These are phyloP conservation scores for Dromococcyx pavoninus DNA, from an alignment of 2,797 vertebrate species.

Conservation along the genomic window DNA sequence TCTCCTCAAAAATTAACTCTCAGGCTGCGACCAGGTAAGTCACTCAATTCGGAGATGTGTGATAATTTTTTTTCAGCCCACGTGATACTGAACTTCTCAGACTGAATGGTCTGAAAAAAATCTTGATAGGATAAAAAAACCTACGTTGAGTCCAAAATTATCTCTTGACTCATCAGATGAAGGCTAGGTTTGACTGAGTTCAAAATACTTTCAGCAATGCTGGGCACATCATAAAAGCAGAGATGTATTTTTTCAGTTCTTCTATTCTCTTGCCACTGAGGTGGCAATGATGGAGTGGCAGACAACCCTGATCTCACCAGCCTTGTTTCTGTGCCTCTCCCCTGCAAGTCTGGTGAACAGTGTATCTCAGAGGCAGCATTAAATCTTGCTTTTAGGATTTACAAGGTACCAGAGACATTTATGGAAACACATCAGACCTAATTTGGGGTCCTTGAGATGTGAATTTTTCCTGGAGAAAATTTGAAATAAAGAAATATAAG, in stretches of 20 bases:
- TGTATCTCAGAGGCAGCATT: neutral
- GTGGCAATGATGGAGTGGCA: neutral
- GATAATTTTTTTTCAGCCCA: neutral
- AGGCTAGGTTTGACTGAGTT: neutral
- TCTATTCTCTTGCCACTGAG: neutral
- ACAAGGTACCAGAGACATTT: neutral
- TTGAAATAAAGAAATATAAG: neutral
- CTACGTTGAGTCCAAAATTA: neutral
- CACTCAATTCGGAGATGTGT: neutral
- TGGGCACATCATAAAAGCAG: neutral
- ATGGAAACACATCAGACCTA: neutral
- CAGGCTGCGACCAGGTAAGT: constrained; percentile 87
- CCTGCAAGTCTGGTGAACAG: neutral
- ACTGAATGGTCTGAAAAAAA: neutral
- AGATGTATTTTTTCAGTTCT: neutral
- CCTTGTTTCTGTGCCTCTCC: neutral
- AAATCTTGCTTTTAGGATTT: constrained; percentile 20
- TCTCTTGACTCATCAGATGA: neutral
- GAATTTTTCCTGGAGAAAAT: neutral
- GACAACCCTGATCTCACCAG: neutral
- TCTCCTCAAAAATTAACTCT: constrained; percentile 89
- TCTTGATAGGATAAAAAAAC: neutral
- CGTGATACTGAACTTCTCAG: neutral
- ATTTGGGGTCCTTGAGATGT: neutral
- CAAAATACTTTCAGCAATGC: neutral